Evolutionary conservation across 1,140 invertebrate species (phyloP).

Genomic region (Anagrus nilaparvatae): DNA sequence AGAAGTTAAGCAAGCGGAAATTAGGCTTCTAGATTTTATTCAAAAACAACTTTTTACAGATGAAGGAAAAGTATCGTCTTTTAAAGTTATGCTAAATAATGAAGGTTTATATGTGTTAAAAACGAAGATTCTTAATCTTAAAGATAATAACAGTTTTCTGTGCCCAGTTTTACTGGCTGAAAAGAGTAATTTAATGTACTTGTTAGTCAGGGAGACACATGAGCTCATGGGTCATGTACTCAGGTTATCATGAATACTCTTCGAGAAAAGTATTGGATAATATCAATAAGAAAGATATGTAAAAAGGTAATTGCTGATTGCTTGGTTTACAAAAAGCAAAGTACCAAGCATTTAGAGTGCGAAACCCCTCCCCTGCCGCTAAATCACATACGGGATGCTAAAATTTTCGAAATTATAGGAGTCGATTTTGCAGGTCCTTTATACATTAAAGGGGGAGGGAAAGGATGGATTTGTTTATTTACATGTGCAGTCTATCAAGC

Average conservation of each 20-base stretch:
- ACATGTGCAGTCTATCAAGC: constrained; percentile 23
- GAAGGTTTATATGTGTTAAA: constrained; percentile 18
- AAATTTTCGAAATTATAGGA: constrained; percentile 19
- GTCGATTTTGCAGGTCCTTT: constrained; percentile 23
- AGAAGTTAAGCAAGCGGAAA: constrained; percentile 20
- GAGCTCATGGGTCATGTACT: constrained; percentile 13
- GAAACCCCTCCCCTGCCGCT: constrained; percentile 18
- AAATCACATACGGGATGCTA: constrained; percentile 15
- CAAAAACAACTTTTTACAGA: constrained; percentile 14
- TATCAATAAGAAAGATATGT: constrained; percentile 16
- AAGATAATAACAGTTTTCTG: constrained; percentile 14
- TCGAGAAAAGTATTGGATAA: constrained; percentile 15
- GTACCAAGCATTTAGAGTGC: constrained; percentile 17
- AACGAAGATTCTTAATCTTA: constrained; percentile 17
- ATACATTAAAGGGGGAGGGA: constrained; percentile 14
- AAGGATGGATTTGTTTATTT: constrained; percentile 23
- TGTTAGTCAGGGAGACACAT: constrained; percentile 18
- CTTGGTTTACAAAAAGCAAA: constrained; percentile 20
- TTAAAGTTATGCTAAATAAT: constrained; percentile 16
- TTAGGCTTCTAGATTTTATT: constrained; percentile 17
- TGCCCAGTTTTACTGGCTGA: constrained; percentile 19
- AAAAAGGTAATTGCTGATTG: constrained; percentile 21
- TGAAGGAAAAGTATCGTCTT: constrained; percentile 8
- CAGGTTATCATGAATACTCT: constrained; percentile 14
- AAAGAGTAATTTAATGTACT: constrained; percentile 12